Evolutionary conservation across 2,888 invertebrate species (phyloP).

Genomic region (Plebejus argus): DNA sequence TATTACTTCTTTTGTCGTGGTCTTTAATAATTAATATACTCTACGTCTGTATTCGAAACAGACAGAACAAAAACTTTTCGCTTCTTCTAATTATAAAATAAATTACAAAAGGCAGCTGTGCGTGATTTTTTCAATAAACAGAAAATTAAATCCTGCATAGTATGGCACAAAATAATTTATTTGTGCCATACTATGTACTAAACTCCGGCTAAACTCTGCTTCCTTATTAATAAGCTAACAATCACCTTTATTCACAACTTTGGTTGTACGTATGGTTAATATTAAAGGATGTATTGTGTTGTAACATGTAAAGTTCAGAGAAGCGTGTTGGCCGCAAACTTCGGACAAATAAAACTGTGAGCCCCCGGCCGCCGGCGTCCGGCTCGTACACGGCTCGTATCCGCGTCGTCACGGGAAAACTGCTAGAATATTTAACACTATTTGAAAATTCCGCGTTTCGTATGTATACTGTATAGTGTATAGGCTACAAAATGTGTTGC

Average conservation of each 20-base stretch:
- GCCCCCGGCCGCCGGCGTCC: neutral
- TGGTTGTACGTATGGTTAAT: neutral
- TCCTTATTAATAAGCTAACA: neutral
- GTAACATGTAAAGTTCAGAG: neutral
- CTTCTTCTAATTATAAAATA: no score
- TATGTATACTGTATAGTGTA: neutral
- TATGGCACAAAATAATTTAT: no score
- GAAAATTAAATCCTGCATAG: no score
- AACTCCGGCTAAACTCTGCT: neutral
- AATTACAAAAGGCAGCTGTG: no score
- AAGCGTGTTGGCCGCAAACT: slow-evolving; percentile 16
- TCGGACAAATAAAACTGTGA: neutral
- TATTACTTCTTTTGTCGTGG: no score
- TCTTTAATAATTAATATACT: no score
- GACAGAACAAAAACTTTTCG: no score
- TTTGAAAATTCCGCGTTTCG: neutral
- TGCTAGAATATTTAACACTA: slow-evolving; percentile 1
- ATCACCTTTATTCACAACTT: neutral
- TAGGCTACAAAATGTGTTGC: neutral
- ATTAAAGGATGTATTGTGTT: neutral
- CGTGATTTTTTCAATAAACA: no score
- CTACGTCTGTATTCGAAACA: no score
- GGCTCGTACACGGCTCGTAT: neutral
- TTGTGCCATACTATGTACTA: neutral
- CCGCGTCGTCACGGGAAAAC: neutral